phyloP scores from a whole-genome alignment of 2,113 vertebrate genomes.

The Fregetta grallaria region DNA sequence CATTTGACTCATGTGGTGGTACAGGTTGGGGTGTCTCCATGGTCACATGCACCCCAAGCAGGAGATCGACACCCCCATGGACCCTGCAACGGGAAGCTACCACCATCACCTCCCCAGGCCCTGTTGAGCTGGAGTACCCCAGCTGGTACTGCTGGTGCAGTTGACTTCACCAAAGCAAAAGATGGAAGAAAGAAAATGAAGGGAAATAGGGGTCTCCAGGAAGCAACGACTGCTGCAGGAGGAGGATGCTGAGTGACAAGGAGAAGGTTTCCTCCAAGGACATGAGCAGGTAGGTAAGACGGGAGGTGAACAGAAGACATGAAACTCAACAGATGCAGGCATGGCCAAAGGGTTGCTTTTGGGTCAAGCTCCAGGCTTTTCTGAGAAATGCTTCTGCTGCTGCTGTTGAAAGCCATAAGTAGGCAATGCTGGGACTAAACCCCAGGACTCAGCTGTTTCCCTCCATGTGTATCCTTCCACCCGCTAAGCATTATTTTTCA shows the following conservation, averaged over 20 bases:
- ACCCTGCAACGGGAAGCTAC: background rate
- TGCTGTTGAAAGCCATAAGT: background rate
- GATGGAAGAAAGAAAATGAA: background rate
- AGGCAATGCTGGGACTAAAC: background rate
- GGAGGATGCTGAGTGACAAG: background rate
- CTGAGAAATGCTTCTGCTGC: background rate
- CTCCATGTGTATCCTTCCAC: background rate
- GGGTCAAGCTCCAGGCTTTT: background rate
- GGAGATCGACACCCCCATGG: background rate
- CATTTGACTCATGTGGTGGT: background rate
- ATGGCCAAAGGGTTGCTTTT: background rate
- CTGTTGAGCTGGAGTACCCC: background rate
- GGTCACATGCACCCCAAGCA: background rate
- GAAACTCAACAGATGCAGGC: background rate
- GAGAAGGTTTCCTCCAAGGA: background rate
- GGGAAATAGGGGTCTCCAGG: background rate
- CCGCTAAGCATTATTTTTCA: background rate
- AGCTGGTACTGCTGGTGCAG: background rate
- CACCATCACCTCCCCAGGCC: background rate
- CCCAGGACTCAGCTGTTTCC: background rate
- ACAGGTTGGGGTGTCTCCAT: background rate
- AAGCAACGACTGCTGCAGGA: background rate
- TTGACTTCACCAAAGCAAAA: background rate
- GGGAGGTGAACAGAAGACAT: background rate
- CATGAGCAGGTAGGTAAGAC: background rate